Conservation (phyloP, 2,888 invertebrate genomes). For the Kryphioiulus occultus region DNA sequence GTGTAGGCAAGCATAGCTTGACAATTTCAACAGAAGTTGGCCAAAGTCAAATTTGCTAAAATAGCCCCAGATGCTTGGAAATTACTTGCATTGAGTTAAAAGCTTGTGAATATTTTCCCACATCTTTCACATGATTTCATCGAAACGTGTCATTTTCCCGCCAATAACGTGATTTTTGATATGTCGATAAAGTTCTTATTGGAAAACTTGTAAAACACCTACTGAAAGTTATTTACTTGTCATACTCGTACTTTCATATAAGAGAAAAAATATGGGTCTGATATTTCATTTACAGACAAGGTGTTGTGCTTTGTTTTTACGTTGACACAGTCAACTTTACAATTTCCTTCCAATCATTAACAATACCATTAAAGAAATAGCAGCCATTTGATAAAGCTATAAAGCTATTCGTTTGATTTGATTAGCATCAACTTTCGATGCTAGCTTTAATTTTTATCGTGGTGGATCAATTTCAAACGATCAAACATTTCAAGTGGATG, state of each 20-base stretch:
- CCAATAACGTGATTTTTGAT: no score
- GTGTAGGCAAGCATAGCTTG: neutral
- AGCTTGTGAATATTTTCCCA: no score
- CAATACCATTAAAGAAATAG: neutral
- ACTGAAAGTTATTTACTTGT: no score
- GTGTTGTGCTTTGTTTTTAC: neutral
- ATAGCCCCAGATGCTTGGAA: neutral
- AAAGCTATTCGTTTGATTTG: neutral
- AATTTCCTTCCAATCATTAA: neutral
- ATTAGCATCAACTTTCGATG: neutral
- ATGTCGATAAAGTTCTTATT: no score
- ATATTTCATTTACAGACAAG: neutral
- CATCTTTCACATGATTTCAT: no score
- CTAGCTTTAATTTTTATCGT: neutral
- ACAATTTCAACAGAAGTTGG: neutral
- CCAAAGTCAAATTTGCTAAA: neutral
- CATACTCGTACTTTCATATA: neutral
- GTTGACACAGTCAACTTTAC: neutral
- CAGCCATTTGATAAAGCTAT: neutral
- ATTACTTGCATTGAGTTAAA: neutral
- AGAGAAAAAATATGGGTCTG: neutral
- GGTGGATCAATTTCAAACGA: no score
- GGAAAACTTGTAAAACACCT: no score
- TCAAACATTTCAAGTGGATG: no score
- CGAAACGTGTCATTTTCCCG: no score